A percentile compares a stretch with the other conserved stretches of the same genome.
Evolutionary conservation across 2,888 invertebrate species (phyloP).

Genomic region (Halocaridina rubra): DNA sequence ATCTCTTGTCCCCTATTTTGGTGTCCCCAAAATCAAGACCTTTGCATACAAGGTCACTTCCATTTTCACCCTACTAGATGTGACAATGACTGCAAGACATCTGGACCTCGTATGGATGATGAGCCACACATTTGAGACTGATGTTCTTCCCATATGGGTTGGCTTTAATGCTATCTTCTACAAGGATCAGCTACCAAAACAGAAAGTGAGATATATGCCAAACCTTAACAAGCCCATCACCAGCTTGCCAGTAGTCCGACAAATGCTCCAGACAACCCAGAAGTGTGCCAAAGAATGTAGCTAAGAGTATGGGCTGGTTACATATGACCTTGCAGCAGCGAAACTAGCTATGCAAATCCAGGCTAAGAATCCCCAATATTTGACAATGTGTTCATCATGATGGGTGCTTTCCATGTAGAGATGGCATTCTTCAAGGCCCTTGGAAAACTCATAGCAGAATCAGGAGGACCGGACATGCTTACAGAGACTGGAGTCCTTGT

Average conservation of each 20-base stretch:
- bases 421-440: slow-evolving; percentile 1
- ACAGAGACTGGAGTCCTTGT: not conserved
- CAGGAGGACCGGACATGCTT: not conserved
- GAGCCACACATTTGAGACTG: not conserved
- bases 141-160: not conserved
- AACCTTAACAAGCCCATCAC: not conserved
- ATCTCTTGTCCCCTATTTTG: not conserved
- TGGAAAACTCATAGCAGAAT: not conserved
- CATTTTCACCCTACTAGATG: too few relatives aligned
- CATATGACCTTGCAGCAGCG: not conserved
- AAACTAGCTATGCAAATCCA: not conserved
- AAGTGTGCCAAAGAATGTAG: not conserved
- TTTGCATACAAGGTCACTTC: too few relatives aligned
- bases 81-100: too few relatives aligned
- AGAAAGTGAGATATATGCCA: not conserved
- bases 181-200: not conserved
- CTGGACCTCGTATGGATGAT: not conserved
- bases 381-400: slow-evolving; percentile 3
- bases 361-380: not conserved
- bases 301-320: not conserved
- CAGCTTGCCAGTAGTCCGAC: not conserved
- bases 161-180: not conserved
- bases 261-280: not conserved
- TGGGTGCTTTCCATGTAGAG: not conserved
- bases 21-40: too few relatives aligned